Base-by-base conservation (phyloP, 2,113 vertebrate genomes). In the Chelonoidis abingdonii region DNA sequence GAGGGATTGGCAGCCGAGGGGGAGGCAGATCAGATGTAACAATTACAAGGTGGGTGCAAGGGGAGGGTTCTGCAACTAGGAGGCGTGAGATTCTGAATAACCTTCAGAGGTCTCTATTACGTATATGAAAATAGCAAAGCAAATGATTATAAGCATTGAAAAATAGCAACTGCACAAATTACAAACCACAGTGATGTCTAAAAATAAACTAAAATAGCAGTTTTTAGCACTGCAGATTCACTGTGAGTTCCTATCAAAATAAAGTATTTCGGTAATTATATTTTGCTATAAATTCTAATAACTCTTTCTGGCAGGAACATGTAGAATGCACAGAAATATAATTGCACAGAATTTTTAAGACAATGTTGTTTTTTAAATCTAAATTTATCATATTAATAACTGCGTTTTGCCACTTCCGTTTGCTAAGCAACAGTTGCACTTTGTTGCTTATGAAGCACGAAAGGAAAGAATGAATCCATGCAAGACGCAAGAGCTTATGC, bases 401-500 rank as follows among this genome's bases (percentile, higher is more conserved):
- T 87, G 57, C 69, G 35, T 62, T 92, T 94, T 57, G 54, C 88
- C 93, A 90, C 49, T 11, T 93, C 95, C 56, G 82, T 95, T 96
- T 94, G 90, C 92, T 96, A 94, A 94, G 94, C 93, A 96, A 96
- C 89, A 89, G 93, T 80, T n/a, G 93, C 5, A 1, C 79, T 89
- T 87, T 57, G 75, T 57, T 92, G 89, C 80, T 87, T 69, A 0
- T 87, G 92, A 92, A 95, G 93, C 82, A 82, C 94, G 93, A 95
- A 95, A 94, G 92, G 86, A 83, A 53, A 54, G 57, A 76, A 95
- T 25, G 75, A 87, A 94, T 89, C 86, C 86, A 92, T 57, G 41
- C 44, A 10, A 9, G 27, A 87, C 29, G 47, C 29, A 75, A 76
- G 69, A 80, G 84, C 88, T 96, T 93, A 76, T 17, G 0, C 93